These are phyloP conservation scores for Oncopeltus fasciatus DNA, from an alignment of 1,140 invertebrate genomes.

Conservation along the genomic window DNA sequence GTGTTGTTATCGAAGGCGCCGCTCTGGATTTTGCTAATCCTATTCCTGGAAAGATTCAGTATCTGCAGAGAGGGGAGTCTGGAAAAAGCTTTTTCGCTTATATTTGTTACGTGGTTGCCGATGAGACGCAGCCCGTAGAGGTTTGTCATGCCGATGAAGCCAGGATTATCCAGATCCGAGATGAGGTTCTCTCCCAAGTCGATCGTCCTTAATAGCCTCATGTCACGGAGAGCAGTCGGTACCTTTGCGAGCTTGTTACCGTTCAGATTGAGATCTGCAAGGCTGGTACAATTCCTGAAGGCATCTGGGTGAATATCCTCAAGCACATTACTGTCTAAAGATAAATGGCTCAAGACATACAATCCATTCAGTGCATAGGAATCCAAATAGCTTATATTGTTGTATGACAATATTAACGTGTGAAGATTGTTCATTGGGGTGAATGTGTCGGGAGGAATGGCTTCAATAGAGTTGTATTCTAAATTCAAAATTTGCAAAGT, in stretches of 20 bases:
- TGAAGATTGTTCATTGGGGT: slow-evolving; percentile 70
- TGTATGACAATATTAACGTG: slow-evolving; percentile 61
- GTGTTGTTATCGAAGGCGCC: slow-evolving; percentile 65
- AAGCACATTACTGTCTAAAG: slow-evolving; percentile 64
- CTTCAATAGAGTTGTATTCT: slow-evolving; percentile 62
- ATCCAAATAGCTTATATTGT: slow-evolving; percentile 59
- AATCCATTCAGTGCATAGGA: slow-evolving; percentile 63
- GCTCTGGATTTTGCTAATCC: slow-evolving; percentile 60
- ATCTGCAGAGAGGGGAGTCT: slow-evolving; percentile 69
- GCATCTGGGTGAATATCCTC: slow-evolving; percentile 61
- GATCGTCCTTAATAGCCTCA: slow-evolving; percentile 58
- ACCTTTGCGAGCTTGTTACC: slow-evolving; percentile 59
- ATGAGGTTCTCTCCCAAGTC: slow-evolving; percentile 72
- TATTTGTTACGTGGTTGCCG: slow-evolving; percentile 74
- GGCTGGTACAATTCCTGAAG: slow-evolving; percentile 62
- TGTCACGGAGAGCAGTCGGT: slow-evolving; percentile 55
- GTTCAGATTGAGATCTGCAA: slow-evolving; percentile 67
- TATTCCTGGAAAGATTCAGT: slow-evolving; percentile 76
- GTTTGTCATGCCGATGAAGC: slow-evolving; percentile 64
- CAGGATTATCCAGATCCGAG: slow-evolving; percentile 54
- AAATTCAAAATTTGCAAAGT: slow-evolving; percentile 68
- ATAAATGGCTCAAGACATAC: slow-evolving; percentile 59
- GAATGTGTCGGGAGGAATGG: slow-evolving; percentile 64
- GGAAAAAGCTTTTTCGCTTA: slow-evolving; percentile 65
- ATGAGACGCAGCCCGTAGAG: slow-evolving; percentile 71